Percentiles rank a stretch among this genome's conserved stretches.
Conservation (phyloP, 2,888 invertebrate species). For the Agrotis clavis region DNA sequence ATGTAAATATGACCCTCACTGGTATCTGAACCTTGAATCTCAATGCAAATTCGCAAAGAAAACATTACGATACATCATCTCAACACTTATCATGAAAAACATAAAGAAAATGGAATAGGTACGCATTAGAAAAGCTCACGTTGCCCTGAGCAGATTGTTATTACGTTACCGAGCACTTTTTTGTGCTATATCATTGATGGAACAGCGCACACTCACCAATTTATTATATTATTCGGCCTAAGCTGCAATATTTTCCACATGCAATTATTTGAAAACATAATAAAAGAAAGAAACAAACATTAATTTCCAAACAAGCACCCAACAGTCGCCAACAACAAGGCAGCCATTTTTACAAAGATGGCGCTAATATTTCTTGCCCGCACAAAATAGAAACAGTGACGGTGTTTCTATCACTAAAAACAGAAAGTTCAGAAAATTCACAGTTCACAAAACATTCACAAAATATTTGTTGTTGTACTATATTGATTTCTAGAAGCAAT, state of each 20-base stretch:
- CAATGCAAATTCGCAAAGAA: conserved; percentile 33
- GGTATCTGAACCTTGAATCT: conserved; percentile 42
- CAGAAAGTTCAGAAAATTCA: too few species aligned
- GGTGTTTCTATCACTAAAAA: conserved; percentile 48
- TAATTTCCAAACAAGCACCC: conserved; percentile 88
- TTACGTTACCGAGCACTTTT: conserved; percentile 62
- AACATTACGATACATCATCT: conserved; percentile 28
- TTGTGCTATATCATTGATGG: conserved; percentile 19
- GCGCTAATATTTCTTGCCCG: conserved; percentile 72
- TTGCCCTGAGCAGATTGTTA: conserved; percentile 76
- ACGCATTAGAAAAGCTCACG: conserved; percentile 80
- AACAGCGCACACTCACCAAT: conserved; percentile 77
- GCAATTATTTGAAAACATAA: conserved; percentile 78
- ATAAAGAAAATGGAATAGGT: conserved; percentile 60
- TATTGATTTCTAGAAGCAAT: not conserved
- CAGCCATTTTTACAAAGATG: conserved; percentile 88
- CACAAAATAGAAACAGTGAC: conserved; percentile 14
- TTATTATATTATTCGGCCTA: conserved; percentile 72
- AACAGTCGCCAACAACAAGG: conserved; percentile 90
- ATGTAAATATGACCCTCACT: conserved; percentile 70
- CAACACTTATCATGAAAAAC: conserved; percentile 33
- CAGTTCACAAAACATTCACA: not conserved
- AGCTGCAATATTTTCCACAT: conserved; percentile 72
- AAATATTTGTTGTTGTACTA: not conserved
- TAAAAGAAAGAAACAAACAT: conserved; percentile 85